Conservation (phyloP, 2,888 invertebrate species). For the Luperina nickerlii region DNA sequence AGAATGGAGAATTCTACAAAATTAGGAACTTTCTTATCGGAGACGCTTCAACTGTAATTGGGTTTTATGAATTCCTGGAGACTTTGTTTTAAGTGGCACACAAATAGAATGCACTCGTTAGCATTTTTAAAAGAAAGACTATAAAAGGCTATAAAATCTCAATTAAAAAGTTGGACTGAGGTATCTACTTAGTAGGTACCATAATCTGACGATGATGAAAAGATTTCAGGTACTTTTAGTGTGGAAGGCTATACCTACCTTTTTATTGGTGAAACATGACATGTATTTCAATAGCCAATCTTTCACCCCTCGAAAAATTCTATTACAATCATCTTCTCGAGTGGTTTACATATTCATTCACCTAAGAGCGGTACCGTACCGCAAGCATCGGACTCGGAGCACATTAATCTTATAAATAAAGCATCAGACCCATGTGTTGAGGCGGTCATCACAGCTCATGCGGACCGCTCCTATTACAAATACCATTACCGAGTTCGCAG, state of each 20-base stretch:
- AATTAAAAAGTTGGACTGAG: constrained; percentile 15
- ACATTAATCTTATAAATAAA: constrained; percentile 86
- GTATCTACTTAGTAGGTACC: not conserved
- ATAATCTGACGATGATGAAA: not conserved
- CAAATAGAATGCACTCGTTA: constrained; percentile 56
- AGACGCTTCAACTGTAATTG: constrained; percentile 64
- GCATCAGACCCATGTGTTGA: constrained; percentile 84
- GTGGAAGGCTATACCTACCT: not conserved
- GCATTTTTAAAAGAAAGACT: constrained; percentile 38
- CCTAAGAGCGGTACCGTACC: constrained; percentile 41
- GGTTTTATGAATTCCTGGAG: constrained; percentile 65
- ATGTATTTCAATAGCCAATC: not conserved
- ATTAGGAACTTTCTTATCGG: constrained; percentile 68
- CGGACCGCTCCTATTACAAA: constrained; percentile 87
- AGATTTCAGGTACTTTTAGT: constrained; percentile 17
- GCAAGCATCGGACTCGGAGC: constrained; percentile 65
- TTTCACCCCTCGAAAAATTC: constrained; percentile 31
- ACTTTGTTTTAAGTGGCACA: constrained; percentile 49
- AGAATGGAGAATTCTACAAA: constrained; percentile 66
- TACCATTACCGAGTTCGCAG: constrained; percentile 89
- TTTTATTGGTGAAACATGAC: not conserved
- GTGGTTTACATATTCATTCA: constrained; percentile 55
- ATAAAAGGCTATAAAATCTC: constrained; percentile 39
- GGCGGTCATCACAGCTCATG: constrained; percentile 84
- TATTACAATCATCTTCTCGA: constrained; percentile 40